Conservation (phyloP, 2,888 invertebrate genomes). For the Eupelmus urozonus region DNA sequence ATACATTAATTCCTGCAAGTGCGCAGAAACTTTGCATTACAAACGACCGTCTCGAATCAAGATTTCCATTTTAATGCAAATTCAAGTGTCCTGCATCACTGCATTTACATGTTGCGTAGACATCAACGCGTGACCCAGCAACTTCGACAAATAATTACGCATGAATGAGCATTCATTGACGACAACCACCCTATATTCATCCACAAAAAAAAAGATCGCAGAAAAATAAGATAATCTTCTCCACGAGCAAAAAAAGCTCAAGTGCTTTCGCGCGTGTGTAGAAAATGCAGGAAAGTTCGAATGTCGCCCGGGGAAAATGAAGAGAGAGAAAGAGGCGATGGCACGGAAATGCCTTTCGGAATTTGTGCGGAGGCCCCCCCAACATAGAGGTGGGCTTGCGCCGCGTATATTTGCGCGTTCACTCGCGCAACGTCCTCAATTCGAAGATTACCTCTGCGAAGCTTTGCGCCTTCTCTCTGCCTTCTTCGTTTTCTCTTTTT, state of each 20-base stretch:
- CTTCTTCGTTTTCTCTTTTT: slow-evolving; percentile 26
- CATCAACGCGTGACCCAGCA: not conserved
- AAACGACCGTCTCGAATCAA: slow-evolving; percentile 7
- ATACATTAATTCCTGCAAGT: not conserved
- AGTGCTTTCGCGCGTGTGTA: too few species aligned
- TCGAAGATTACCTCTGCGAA: slow-evolving; percentile 1
- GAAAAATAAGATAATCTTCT: too few species aligned
- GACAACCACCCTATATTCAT: too few species aligned
- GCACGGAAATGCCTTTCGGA: slow-evolving; percentile 9
- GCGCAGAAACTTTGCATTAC: not conserved
- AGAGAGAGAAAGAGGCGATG: not conserved
- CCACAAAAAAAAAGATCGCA: too few species aligned
- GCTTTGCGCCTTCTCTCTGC: not conserved
- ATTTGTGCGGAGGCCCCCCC: slow-evolving; percentile 12
- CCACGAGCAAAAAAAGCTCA: too few species aligned
- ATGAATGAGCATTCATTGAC: slow-evolving; percentile 3
- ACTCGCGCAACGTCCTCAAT: slow-evolving; percentile 1
- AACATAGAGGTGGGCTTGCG: not conserved
- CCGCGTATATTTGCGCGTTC: not conserved
- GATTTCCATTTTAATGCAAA: slow-evolving; percentile 42
- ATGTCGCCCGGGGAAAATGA: not conserved
- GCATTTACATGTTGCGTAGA: slow-evolving; percentile 13
- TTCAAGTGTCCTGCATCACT: slow-evolving; percentile 12
- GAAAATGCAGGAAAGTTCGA: too few species aligned
- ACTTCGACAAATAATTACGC: not conserved